A percentile compares a stretch with the other conserved stretches of the same genome.
Conservation (phyloP, 2,113 vertebrate genomes). For the Phylloscopus trochiloides region DNA sequence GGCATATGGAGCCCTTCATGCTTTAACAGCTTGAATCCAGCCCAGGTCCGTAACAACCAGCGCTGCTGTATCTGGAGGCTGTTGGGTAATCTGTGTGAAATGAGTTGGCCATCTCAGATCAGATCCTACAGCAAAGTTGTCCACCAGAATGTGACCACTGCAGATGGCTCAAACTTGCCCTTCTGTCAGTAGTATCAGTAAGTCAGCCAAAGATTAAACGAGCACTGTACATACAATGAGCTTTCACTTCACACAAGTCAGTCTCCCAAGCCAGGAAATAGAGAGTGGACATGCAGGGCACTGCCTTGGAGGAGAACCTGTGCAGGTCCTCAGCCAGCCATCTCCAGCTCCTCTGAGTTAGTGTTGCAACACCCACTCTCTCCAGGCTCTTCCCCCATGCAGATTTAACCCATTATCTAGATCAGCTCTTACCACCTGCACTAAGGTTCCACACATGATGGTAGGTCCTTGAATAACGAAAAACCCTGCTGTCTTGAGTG, state of each 20-base stretch:
- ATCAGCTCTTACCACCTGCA: not conserved
- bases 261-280: not conserved
- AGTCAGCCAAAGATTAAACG: not conserved
- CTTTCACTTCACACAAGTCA: not conserved
- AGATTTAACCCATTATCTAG: not conserved
- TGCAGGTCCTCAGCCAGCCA: not conserved
- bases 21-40: not conserved
- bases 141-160: not conserved
- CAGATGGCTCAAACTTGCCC: not conserved
- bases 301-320: not conserved
- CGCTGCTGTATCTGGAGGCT: not conserved
- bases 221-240: accelerated
- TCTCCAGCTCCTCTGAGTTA: not conserved
- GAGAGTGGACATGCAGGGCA: not conserved
- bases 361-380: not conserved
- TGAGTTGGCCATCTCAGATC: not conserved
- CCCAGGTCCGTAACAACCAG: not conserved
- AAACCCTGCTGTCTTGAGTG: not conserved
- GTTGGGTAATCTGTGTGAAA: not conserved
- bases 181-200: not conserved
- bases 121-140: not conserved
- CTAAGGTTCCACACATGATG: not conserved
- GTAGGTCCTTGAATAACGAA: not conserved
- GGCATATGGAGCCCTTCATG: conserved; percentile 1
- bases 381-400: not conserved